Conservation (phyloP, 2,113 vertebrate species). For the Myanophis thanlyinensis region DNA sequence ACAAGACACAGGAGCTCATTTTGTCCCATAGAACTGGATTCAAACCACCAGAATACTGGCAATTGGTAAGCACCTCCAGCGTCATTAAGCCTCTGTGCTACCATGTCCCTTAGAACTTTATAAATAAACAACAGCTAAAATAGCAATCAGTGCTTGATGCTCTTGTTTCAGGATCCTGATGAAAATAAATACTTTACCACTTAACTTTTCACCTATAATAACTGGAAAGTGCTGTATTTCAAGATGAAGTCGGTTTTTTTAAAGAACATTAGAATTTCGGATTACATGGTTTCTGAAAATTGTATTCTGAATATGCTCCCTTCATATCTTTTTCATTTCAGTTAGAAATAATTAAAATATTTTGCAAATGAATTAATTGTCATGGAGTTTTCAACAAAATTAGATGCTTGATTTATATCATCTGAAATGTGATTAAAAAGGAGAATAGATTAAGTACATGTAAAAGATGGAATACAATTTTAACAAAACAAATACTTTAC, state of each 20-base stretch:
- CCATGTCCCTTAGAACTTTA: neutral
- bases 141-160: neutral
- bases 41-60: neutral
- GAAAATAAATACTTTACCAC: conserved; percentile 12
- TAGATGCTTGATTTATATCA: conserved; percentile 38
- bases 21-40: neutral
- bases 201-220: neutral
- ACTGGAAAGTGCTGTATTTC: neutral
- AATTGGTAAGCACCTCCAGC: neutral
- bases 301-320: neutral
- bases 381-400: conserved; percentile 31
- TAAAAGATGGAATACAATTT: conserved; percentile 41
- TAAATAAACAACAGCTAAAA: conserved; percentile 4
- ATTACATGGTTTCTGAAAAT: neutral
- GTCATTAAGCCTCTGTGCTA: neutral
- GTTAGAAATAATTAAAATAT: conserved; percentile 41
- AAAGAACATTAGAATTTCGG: neutral
- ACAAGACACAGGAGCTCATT: neutral
- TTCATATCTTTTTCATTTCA: conserved; percentile 6
- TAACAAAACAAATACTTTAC: conserved; percentile 46
- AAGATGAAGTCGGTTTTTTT: neutral
- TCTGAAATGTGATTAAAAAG: conserved; percentile 49
- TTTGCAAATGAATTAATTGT: conserved; percentile 28
- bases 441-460: conserved; percentile 44
- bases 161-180: neutral